Evolutionary conservation across 2,888 invertebrate genomes (phyloP).

Genomic region (Protodeltote pygarga): DNA sequence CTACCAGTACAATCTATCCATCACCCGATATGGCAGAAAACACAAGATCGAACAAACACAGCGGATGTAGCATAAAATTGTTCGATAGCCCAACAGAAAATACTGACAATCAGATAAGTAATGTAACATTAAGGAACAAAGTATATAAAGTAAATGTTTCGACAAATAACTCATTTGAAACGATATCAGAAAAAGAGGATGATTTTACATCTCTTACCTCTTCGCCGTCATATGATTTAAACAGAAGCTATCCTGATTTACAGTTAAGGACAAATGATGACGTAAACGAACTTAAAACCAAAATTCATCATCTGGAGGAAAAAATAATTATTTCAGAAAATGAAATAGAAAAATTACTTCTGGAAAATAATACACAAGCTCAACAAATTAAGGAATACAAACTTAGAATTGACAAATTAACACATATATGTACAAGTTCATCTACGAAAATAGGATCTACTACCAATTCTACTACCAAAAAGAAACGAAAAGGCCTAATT

Average conservation of each 20-base stretch:
- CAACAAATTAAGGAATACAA: background rate
- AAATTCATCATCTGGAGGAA: background rate
- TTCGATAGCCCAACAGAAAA: background rate
- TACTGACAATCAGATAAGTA: background rate
- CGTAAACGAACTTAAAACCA: background rate
- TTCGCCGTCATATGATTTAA: background rate
- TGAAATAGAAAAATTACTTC: constrained; percentile 2
- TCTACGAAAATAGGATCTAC: background rate
- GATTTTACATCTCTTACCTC: background rate
- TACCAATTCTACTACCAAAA: background rate
- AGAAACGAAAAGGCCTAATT: background rate
- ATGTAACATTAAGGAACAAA: background rate
- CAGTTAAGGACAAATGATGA: background rate
- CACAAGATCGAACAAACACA: too few species aligned
- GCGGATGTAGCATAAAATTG: too few species aligned
- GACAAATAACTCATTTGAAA: background rate
- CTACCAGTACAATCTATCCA: too few species aligned
- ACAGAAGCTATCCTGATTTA: background rate
- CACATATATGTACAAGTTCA: background rate
- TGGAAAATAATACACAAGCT: constrained; percentile 1
- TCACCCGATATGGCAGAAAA: too few species aligned
- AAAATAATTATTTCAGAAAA: background rate
- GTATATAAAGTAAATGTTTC: background rate
- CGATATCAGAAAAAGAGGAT: background rate
- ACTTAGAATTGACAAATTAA: background rate